Evolutionary conservation across 2,797 vertebrate genomes (phyloP).

Genomic region (Distichodus sexfasciatus): DNA sequence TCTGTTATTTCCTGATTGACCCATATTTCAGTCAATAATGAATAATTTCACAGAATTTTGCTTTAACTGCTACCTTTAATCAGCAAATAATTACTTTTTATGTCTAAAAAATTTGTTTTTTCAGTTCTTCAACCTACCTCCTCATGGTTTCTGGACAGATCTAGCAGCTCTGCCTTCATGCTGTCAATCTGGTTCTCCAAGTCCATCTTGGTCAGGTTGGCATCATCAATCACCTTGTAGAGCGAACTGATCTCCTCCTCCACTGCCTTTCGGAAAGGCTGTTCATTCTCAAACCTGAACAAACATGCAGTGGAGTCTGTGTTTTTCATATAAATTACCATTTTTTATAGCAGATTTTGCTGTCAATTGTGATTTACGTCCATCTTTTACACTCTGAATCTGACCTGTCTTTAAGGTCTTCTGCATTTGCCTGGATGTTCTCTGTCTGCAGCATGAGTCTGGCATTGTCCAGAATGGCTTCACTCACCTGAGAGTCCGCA

Average conservation of each 20-base stretch:
- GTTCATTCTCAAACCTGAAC: conserved; percentile 87
- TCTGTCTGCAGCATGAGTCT: conserved; percentile 89
- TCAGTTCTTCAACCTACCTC: conserved; percentile 68
- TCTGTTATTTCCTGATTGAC: too few relatives aligned
- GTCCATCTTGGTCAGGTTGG: conserved; percentile 81
- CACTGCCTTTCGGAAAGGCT: conserved; percentile 83
- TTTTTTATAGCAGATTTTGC: too few relatives aligned
- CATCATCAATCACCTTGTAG: conserved; percentile 90
- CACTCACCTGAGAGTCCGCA: conserved; percentile 79
- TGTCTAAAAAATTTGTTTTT: neutral
- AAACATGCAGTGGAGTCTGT: conserved; percentile 22
- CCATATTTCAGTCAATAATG: too few relatives aligned
- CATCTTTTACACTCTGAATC: neutral
- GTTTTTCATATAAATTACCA: too few relatives aligned
- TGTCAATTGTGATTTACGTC: too few relatives aligned
- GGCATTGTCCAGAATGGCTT: conserved; percentile 88
- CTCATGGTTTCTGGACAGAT: conserved; percentile 81
- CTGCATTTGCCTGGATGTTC: conserved; percentile 86
- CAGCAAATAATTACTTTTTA: too few relatives aligned
- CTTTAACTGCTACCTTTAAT: too few relatives aligned
- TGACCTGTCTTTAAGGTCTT: conserved; percentile 92
- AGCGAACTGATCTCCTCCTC: conserved; percentile 91
- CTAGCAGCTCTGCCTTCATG: conserved; percentile 81
- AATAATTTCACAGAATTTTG: too few relatives aligned
- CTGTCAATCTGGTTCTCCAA: conserved; percentile 86